These are phyloP conservation scores for Todiramphus saurophagus DNA, from an alignment of 2,113 vertebrate species.

Conservation along the genomic window DNA sequence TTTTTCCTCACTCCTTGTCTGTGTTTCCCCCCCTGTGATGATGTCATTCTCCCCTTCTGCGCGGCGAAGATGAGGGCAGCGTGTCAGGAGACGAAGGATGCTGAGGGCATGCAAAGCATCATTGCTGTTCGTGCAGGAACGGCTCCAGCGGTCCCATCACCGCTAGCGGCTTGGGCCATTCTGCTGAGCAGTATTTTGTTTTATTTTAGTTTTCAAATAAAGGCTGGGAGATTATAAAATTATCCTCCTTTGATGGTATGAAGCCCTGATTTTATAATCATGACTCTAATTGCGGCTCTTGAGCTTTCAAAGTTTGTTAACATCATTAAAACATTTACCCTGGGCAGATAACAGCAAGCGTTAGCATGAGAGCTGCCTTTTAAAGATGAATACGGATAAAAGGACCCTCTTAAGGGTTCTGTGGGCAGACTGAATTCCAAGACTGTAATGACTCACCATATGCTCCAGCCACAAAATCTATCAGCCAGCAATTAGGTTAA, in stretches of 20 bases:
- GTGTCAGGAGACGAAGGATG: neutral
- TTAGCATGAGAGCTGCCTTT: slow-evolving; percentile 70
- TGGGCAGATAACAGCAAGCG: slow-evolving; percentile 73
- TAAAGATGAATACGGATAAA: slow-evolving; percentile 70
- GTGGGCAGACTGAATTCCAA: slow-evolving; percentile 58
- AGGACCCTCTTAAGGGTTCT: slow-evolving; percentile 55
- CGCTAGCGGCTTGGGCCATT: neutral
- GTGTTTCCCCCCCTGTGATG: neutral
- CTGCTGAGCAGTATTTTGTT: neutral
- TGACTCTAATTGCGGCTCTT: slow-evolving; percentile 69
- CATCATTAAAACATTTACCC: slow-evolving; percentile 79
- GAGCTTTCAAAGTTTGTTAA: slow-evolving; percentile 76
- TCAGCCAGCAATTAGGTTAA: slow-evolving; percentile 80
- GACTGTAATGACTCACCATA: slow-evolving; percentile 73
- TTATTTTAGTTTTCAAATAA: slow-evolving; percentile 43
- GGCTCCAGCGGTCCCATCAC: neutral
- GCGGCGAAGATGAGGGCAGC: accelerated
- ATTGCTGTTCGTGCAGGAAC: neutral
- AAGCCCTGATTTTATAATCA: slow-evolving; percentile 72
- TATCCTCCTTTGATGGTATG: slow-evolving; percentile 62
- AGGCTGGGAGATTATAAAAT: slow-evolving; percentile 56
- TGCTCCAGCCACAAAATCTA: slow-evolving; percentile 68
- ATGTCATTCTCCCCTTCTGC: too few relatives aligned
- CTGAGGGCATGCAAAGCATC: neutral
- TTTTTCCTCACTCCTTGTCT: neutral